Evolutionary conservation across 2,797 vertebrate genomes (phyloP).

Genomic region (Furcifer pardalis): DNA sequence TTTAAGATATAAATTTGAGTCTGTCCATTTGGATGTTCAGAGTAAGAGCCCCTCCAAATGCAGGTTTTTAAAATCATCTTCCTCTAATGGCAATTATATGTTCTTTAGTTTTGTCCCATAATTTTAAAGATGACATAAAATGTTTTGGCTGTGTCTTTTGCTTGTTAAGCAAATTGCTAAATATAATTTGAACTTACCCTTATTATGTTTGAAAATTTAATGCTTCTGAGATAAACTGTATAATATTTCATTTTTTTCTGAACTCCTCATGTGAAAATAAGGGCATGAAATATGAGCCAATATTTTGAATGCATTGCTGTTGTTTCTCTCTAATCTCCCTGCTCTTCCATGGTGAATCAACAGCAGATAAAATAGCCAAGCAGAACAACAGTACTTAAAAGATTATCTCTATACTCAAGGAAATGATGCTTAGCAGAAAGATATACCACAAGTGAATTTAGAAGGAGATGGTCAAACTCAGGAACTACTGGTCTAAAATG

Average conservation of each 20-base stretch:
- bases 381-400: neutral
- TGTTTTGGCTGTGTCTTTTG: neutral
- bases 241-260: neutral
- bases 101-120: neutral
- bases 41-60: neutral
- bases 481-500: neutral
- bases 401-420: neutral
- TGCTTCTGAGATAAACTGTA: neutral
- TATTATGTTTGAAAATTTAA: neutral
- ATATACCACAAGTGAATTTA: neutral
- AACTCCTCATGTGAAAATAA: neutral
- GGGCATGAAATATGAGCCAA: neutral
- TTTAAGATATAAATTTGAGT: constrained; percentile 30
- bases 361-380: neutral
- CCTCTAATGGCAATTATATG: neutral
- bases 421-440: neutral
- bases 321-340: neutral
- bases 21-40: constrained; percentile 24
- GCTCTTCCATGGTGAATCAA: neutral
- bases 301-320: neutral
- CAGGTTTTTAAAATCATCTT: neutral
- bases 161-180: neutral
- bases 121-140: neutral
- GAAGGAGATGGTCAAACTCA: neutral
- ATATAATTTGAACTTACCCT: constrained; percentile 7